Percentiles rank a stretch among this genome's conserved stretches.
Evolutionary conservation across 2,797 vertebrate species (phyloP).

Genomic region (Semotilus atromaculatus): DNA sequence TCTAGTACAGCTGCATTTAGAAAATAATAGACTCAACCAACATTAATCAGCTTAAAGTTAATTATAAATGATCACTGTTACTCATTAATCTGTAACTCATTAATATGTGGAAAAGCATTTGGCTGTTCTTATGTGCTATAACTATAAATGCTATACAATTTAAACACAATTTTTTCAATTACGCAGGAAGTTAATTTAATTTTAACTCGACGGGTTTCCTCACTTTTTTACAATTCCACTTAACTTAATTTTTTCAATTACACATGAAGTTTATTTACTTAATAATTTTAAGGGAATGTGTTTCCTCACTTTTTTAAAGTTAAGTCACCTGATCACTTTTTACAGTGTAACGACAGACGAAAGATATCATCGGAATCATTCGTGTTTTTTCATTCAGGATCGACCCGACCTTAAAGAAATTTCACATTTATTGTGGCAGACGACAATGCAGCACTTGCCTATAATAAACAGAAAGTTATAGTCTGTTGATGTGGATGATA

Average conservation of each 20-base stretch:
- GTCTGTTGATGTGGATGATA: background rate
- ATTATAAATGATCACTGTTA: slow-evolving; percentile 7
- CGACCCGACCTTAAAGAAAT: background rate
- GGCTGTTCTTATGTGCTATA: background rate
- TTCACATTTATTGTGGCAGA: background rate
- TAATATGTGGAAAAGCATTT: background rate
- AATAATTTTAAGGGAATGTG: too few relatives aligned
- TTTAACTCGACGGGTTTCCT: too few relatives aligned
- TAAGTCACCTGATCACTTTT: too few relatives aligned
- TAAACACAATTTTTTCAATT: too few relatives aligned
- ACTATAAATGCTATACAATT: background rate
- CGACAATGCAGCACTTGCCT: background rate
- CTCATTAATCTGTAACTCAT: background rate
- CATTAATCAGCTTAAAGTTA: slow-evolving; percentile 18
- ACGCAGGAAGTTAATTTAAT: too few relatives aligned
- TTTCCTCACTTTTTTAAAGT: too few relatives aligned
- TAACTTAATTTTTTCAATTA: too few relatives aligned
- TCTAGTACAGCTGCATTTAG: background rate
- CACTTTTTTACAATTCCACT: too few relatives aligned
- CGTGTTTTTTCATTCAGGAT: background rate
- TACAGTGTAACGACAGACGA: background rate
- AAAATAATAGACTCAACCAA: background rate
- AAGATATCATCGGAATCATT: background rate
- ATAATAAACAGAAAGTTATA: background rate
- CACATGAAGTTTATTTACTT: too few relatives aligned